These are phyloP conservation scores for Pteronotus mesoamericanus DNA, from an alignment of 2,797 vertebrate species.

Conservation along the genomic window DNA sequence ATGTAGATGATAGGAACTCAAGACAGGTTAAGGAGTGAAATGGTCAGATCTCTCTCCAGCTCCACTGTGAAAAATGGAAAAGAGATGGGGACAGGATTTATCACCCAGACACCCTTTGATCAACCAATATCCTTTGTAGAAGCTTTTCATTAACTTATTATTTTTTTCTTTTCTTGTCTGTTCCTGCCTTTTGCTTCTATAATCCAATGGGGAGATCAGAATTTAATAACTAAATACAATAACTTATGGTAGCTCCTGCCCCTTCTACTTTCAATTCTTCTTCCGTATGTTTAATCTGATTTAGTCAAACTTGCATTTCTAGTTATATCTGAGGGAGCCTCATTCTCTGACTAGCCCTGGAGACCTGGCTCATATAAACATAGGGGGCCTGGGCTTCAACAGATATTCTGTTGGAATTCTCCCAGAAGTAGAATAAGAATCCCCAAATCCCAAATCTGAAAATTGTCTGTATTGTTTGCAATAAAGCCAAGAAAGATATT, in stretches of 20 bases:
- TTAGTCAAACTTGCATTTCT: neutral
- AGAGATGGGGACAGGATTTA: neutral
- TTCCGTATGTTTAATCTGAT: neutral
- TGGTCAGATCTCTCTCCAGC: neutral
- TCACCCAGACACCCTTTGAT: neutral
- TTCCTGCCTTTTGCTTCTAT: neutral
- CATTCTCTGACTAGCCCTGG: neutral
- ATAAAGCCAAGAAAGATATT: constrained; percentile 11
- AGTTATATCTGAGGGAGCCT: neutral
- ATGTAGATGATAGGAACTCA: neutral
- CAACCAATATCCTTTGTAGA: neutral
- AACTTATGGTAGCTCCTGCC: neutral
- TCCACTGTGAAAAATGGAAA: neutral
- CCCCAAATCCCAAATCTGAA: constrained; percentile 31
- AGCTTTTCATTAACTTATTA: neutral
- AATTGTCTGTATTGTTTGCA: constrained; percentile 14
- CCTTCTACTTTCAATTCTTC: neutral
- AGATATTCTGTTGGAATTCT: neutral
- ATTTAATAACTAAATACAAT: neutral
- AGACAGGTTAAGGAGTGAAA: neutral
- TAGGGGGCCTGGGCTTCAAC: neutral
- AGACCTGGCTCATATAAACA: neutral
- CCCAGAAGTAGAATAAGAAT: constrained; percentile 16
- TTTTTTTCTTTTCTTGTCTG: neutral
- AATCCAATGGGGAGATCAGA: neutral